phyloP scores from a whole-genome alignment of 2,113 vertebrate genomes.

The Oryctolagus cuniculus region mOryCun1.1 NC_091432.1:4775001-4775500 shows the following conservation, averaged over 20 bases:
- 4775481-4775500: slow-evolving; percentile 10
- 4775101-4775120: not conserved
- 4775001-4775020: not conserved
- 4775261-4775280: not conserved
- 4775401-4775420: slow-evolving; percentile 18
- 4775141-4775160: not conserved
- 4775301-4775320: not conserved
- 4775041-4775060: not conserved
- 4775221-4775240: not conserved
- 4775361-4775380: slow-evolving; percentile 23
- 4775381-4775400: not conserved
- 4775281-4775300: not conserved
- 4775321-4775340: not conserved
- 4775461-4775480: not conserved
- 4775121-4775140: not conserved
- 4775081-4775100: not conserved
- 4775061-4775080: not conserved
- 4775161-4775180: not conserved
- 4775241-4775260: not conserved
- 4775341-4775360: not conserved
- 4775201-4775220: not conserved
- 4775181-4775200: not conserved
- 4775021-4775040: not conserved
- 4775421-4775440: slow-evolving; percentile 44
- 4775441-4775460: not conserved